Conservation (phyloP, 2,797 vertebrate genomes). For the Hylomyscus alleni region DNA sequence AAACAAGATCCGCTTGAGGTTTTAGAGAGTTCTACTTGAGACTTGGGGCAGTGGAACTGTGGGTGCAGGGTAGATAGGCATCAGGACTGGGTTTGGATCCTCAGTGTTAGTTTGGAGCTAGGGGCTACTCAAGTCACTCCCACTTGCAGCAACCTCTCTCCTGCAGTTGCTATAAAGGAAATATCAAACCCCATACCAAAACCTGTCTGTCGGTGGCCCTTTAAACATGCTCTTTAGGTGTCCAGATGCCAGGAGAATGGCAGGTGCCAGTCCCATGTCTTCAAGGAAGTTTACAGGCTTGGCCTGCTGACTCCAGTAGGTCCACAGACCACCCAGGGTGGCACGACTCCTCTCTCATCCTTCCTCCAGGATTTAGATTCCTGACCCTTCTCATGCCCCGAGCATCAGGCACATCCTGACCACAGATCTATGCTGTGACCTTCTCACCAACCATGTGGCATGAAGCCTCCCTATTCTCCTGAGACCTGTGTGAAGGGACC, state of each 20-base stretch:
- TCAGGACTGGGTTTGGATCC: neutral
- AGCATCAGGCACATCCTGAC: neutral
- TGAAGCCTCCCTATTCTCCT: neutral
- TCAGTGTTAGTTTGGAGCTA: neutral
- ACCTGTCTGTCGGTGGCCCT: neutral
- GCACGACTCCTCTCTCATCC: neutral
- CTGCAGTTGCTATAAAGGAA: neutral
- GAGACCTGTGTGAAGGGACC: neutral
- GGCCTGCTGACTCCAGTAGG: neutral
- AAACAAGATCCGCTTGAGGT: neutral
- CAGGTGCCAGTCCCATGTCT: neutral
- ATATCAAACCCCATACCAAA: neutral
- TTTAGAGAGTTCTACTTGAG: neutral
- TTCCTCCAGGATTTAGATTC: neutral
- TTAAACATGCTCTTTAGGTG: neutral
- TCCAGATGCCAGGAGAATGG: neutral
- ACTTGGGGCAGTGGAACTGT: neutral
- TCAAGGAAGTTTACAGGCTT: no score
- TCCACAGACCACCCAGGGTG: neutral
- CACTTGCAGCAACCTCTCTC: neutral
- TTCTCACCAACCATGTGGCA: neutral
- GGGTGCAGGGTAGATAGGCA: no score
- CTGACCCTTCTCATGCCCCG: neutral
- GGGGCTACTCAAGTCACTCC: neutral
- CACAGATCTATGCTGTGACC: neutral